Conservation (phyloP, 2,797 vertebrate genomes). For the Mormyrops boulengeri region DNA sequence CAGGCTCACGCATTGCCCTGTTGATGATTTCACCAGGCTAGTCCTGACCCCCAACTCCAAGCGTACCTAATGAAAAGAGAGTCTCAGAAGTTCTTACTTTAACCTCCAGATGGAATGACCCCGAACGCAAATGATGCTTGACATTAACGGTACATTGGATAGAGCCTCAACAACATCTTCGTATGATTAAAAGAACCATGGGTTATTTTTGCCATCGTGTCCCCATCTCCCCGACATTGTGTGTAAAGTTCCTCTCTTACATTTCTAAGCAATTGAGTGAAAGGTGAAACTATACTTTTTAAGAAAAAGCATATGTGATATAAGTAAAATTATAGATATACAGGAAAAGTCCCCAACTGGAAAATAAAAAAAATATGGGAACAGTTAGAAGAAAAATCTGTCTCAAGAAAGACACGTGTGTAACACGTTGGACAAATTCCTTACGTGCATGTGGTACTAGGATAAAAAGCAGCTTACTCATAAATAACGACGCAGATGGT, state of each 20-base stretch:
- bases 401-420: background rate
- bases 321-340: background rate
- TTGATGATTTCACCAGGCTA: slow-evolving; percentile 24
- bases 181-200: background rate
- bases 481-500: slow-evolving; percentile 7
- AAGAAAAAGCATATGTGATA: background rate
- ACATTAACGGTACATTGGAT: background rate
- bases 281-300: background rate
- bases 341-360: background rate
- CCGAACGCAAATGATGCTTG: background rate
- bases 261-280: background rate
- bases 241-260: background rate
- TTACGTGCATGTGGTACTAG: background rate
- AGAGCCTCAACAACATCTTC: background rate
- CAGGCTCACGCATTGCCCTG: background rate
- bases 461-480: background rate
- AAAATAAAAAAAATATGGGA: background rate
- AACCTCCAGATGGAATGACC: slow-evolving; percentile 11
- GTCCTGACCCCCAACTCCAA: slow-evolving; percentile 16
- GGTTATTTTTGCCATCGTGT: background rate
- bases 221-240: background rate
- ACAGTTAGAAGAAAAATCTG: background rate
- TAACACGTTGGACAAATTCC: slow-evolving; percentile 4
- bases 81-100: background rate
- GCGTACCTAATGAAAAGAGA: slow-evolving; percentile 14